These are phyloP conservation scores for Girardinus metallicus DNA, from an alignment of 2,797 vertebrate genomes.

Conservation along the genomic window DNA sequence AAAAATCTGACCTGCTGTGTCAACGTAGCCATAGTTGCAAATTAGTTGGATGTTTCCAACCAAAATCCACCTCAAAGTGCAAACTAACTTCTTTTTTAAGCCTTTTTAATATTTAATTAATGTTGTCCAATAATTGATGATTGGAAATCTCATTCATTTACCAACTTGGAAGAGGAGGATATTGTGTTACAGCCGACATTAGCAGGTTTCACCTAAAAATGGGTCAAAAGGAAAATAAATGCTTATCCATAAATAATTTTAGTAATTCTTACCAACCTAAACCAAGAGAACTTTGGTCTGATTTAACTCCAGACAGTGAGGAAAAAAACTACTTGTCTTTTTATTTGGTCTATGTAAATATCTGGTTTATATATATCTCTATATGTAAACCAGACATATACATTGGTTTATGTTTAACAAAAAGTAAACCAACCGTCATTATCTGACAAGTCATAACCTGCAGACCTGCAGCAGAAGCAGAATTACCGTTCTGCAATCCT, in stretches of 20 bases:
- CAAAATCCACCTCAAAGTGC: not conserved
- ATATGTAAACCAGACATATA: too few relatives aligned
- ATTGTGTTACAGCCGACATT: not conserved
- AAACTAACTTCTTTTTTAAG: too few relatives aligned
- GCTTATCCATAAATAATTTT: too few relatives aligned
- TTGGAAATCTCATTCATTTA: not conserved
- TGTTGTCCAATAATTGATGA: not conserved
- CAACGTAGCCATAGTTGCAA: not conserved
- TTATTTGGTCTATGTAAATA: too few relatives aligned
- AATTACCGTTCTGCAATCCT: not conserved
- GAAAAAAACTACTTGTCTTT: too few relatives aligned
- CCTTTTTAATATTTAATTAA: too few relatives aligned
- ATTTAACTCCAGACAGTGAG: too few relatives aligned
- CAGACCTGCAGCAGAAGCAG: not conserved
- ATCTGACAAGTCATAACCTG: not conserved
- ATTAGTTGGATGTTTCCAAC: not conserved
- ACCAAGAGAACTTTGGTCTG: too few relatives aligned
- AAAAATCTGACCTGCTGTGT: too few relatives aligned
- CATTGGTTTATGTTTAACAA: too few relatives aligned
- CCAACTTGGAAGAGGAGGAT: not conserved
- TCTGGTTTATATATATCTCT: too few relatives aligned
- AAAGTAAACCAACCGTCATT: not conserved
- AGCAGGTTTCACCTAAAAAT: not conserved
- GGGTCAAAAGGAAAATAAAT: not conserved
- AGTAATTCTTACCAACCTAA: too few relatives aligned